Base-by-base conservation (phyloP, 2,888 invertebrate species). In the Chrysopilus asiliformis region DNA sequence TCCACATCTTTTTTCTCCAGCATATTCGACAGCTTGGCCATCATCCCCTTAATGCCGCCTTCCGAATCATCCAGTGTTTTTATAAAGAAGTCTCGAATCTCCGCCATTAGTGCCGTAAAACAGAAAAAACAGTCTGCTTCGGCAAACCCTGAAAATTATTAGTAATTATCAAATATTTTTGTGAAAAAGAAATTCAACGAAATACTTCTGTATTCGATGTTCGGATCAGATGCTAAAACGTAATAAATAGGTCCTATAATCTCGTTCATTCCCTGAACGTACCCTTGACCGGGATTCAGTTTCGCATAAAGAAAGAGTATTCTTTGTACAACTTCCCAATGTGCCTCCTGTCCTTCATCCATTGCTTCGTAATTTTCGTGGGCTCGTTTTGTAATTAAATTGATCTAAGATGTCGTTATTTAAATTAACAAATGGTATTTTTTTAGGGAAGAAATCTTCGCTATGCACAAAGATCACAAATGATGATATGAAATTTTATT, bases 231-330 rank as follows among this genome's bases (percentile, higher is more conserved):
- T 6, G 97, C 95, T 63, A 98, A 90, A 0, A 90, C 83, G 63
- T 94, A 93, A 66, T 98, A 98, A 52, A 98, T 90, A 6, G 97
- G 97, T 1, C 95, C 98, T 29, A 98, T 80, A 50, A 98, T 93
- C 66, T 99, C 98, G 66, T 98, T 98, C 97, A 99, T 98, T 36
- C 98, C 98, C 67, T 97, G 87, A 2, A 90, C 89, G 56, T 89
- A 87, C 9, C 93, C 82, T 57, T 95, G 93, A 0, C 97, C 97
- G 0, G 95, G 93, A 68, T 98, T 98, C 10, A 97, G 70, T 66
- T 98, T 98, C 1, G 94, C 93, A 60, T 97, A 99, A 1, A 98
- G 71, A 65, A 98, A 98, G 39, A 98, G 68, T 60, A 98, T 90
- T 42, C 98, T 70, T 58, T 98, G 94, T 0, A 94, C 86, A 4